Percentiles rank a stretch among this genome's conserved stretches.
Evolutionary conservation across 2,888 invertebrate genomes (phyloP).

Genomic region (Eupithecia dodoneata): DNA sequence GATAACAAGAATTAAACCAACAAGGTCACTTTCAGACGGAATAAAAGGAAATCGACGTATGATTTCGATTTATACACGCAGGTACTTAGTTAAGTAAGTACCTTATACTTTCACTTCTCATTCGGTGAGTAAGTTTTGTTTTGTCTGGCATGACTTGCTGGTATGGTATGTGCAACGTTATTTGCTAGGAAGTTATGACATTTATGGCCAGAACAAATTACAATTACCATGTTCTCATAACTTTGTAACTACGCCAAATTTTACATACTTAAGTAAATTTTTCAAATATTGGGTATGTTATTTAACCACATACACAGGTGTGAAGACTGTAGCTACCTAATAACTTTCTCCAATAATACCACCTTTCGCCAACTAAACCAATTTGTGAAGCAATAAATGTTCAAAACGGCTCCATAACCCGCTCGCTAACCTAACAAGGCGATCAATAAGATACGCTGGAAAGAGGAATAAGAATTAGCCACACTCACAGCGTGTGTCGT

Average conservation of each 20-base stretch:
- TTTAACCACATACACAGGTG: background rate
- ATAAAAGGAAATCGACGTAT: conserved; percentile 14
- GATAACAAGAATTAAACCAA: conserved; percentile 33
- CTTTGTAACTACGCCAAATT: background rate
- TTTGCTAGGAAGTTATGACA: background rate
- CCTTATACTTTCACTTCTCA: background rate
- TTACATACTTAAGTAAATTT: background rate
- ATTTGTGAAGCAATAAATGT: conserved; percentile 30
- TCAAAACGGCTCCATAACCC: conserved; percentile 36
- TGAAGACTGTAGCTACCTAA: background rate
- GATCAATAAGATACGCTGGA: conserved; percentile 41
- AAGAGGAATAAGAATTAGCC: conserved; percentile 43
- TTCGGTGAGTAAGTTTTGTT: background rate
- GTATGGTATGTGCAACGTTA: background rate
- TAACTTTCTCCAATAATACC: background rate
- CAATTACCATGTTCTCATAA: background rate
- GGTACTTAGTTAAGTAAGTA: background rate
- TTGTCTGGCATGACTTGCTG: background rate
- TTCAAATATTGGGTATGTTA: background rate
- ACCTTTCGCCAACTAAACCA: conserved; percentile 7
- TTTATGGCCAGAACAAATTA: background rate
- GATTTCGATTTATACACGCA: background rate
- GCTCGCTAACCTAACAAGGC: conserved; percentile 45
- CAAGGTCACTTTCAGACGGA: conserved; percentile 15
- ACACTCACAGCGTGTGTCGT: conserved; percentile 35